These are phyloP conservation scores for Athalia circularis DNA, from an alignment of 2,888 invertebrate species.

Conservation along the genomic window DNA sequence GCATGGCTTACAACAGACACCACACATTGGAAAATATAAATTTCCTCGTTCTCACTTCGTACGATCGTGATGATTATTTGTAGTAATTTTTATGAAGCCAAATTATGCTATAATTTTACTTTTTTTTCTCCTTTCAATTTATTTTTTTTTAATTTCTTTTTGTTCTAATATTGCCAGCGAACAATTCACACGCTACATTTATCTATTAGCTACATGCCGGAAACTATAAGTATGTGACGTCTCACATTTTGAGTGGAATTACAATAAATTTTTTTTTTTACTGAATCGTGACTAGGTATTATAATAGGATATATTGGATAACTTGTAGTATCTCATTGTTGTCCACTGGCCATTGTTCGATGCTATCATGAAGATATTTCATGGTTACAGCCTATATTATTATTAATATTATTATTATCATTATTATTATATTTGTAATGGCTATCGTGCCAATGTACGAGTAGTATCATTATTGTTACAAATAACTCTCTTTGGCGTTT, in stretches of 20 bases:
- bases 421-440: slow-evolving; percentile 49
- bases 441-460: slow-evolving; percentile 24
- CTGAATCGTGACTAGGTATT: slow-evolving; percentile 43
- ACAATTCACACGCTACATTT: slow-evolving; percentile 18
- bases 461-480: slow-evolving; percentile 53
- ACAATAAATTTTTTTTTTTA: slow-evolving; percentile 1
- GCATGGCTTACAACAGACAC: background rate
- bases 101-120: no score
- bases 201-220: background rate
- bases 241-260: background rate
- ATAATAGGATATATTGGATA: slow-evolving; percentile 23
- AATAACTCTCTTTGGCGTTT: slow-evolving; percentile 53
- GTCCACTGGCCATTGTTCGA: slow-evolving; percentile 10
- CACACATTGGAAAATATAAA: slow-evolving; percentile 5
- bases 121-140: no score
- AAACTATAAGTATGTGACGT: slow-evolving; percentile 20
- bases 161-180: no score
- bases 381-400: slow-evolving; percentile 49
- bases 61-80: background rate
- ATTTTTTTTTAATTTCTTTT: no score
- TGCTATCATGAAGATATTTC: slow-evolving; percentile 10
- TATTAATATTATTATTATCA: background rate
- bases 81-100: background rate
- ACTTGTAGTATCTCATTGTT: slow-evolving; percentile 29
- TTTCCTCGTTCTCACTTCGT: background rate